Evolutionary conservation across 2,888 invertebrate genomes (phyloP), one percentile per base, ranked within the genome.

Genomic region (Yponomeuta malinellus): DNA sequence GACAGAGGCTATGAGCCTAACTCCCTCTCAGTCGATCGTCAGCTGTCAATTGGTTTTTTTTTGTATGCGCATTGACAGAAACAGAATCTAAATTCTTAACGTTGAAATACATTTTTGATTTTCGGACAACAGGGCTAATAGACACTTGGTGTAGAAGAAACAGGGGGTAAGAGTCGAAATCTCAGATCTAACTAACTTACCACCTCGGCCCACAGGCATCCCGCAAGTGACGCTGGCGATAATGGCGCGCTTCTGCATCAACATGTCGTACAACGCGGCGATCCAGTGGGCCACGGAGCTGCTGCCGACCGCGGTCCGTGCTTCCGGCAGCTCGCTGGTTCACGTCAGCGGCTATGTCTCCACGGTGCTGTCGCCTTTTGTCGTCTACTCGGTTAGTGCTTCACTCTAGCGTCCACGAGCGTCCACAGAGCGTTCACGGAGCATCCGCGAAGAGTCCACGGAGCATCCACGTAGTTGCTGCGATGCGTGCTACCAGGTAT

Each of bases 241-340:
- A 73, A 82, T 87, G 79, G 86, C 91, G 12, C 83, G 91, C 63
- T 91, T 92, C 80, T 84, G 80, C 79, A 86, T 90, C 77, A 92
- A 91, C 82, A 91, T 92, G 91, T 78, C 89, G 70, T 91, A 87
- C 83, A 90, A 87, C 79, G 83, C 89, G 2, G 83, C 83, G 67
- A 87, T 91, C 72, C 91, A 91, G 81, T 91, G 90, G 91, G 82
- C 82, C 31, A 85, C 91, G 0, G 91, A 92, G 81, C 78, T 91
- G 78, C 78, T 92, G 76, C 91, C 91, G 2, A 92, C 91, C 0
- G 82, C 84, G 0, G 90, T 88, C 73, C 79, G 91, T 1, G 90
- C 90, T 0, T 85, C 89, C 1, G 91, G 89, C 71, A 85, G 88
- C 23, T 86, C 90, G 33, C 78, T 90, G 4, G 77, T 92, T n/a